phyloP scores from a whole-genome alignment of 2,888 invertebrate genomes.

The Xestia sexstrigata region DNA sequence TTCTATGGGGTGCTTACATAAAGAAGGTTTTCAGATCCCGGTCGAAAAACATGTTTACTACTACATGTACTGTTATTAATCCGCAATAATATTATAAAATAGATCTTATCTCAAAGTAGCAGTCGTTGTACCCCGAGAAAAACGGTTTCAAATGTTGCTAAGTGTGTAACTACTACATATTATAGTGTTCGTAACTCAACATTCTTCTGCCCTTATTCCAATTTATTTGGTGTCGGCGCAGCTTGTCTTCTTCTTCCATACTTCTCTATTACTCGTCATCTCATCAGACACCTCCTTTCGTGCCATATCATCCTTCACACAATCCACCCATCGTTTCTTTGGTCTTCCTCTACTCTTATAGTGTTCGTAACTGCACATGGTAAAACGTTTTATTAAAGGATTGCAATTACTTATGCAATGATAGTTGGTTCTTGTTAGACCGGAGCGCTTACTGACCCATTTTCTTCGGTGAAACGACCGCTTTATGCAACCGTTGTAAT shows the following conservation, averaged over 20 bases:
- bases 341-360: no score
- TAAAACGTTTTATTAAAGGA: not conserved
- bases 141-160: not conserved
- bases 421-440: constrained; percentile 36
- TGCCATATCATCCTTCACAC: no score
- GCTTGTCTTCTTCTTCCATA: no score
- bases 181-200: no score
- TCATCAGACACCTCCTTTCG: no score
- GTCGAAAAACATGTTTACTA: not conserved
- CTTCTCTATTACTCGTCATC: no score
- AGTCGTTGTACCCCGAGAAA: not conserved
- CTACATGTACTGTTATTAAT: not conserved
- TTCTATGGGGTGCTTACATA: not conserved
- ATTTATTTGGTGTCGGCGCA: no score
- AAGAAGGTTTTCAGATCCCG: not conserved
- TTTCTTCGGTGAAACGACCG: constrained; percentile 21
- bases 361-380: not conserved
- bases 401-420: constrained; percentile 16
- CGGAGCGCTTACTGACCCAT: constrained; percentile 40
- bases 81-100: not conserved
- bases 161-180: not conserved
- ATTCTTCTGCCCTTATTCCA: no score
- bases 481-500: constrained; percentile 32
- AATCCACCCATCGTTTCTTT: no score
- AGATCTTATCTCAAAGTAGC: not conserved